A percentile compares a stretch with the other conserved stretches of the same genome.
Conservation (phyloP, 2,888 invertebrate genomes). For the Thymelicus sylvestris region DNA sequence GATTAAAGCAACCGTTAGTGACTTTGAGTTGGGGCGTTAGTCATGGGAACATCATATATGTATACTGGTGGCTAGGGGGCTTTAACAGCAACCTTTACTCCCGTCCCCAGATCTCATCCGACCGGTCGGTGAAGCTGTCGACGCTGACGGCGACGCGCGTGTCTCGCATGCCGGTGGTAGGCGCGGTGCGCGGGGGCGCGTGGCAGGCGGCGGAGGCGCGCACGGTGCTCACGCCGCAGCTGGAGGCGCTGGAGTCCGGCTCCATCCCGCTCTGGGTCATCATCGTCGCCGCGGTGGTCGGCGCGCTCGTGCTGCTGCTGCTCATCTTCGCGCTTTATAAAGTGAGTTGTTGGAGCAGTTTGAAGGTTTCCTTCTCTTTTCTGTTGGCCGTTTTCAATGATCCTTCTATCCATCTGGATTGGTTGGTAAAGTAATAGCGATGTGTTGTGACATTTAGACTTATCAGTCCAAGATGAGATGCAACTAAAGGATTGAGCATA, state of each 20-base stretch:
- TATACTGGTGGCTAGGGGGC: too few species aligned
- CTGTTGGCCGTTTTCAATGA: too few species aligned
- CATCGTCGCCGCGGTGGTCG: conserved; percentile 92
- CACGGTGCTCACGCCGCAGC: conserved; percentile 88
- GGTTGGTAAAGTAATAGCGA: too few species aligned
- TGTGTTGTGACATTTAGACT: too few species aligned
- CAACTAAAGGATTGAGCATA: too few species aligned
- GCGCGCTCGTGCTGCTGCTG: conserved; percentile 90
- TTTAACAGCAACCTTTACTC: background rate
- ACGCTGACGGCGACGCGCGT: conserved; percentile 90
- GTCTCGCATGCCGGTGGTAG: conserved; percentile 90
- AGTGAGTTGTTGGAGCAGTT: conserved; percentile 75
- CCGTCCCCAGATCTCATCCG: conserved; percentile 64
- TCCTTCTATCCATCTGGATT: too few species aligned
- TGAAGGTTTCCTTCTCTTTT: too few species aligned
- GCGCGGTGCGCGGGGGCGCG: conserved; percentile 84
- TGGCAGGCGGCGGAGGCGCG: conserved; percentile 89
- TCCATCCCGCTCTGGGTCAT: conserved; percentile 94
- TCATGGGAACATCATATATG: too few species aligned
- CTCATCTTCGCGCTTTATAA: conserved; percentile 92
- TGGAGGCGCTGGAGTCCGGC: conserved; percentile 86
- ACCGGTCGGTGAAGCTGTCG: conserved; percentile 87
- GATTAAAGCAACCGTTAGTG: too few species aligned
- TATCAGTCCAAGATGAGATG: too few species aligned
- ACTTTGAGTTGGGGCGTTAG: too few species aligned